Conservation (phyloP, 1,140 invertebrate genomes). For the Sipha flava region DNA sequence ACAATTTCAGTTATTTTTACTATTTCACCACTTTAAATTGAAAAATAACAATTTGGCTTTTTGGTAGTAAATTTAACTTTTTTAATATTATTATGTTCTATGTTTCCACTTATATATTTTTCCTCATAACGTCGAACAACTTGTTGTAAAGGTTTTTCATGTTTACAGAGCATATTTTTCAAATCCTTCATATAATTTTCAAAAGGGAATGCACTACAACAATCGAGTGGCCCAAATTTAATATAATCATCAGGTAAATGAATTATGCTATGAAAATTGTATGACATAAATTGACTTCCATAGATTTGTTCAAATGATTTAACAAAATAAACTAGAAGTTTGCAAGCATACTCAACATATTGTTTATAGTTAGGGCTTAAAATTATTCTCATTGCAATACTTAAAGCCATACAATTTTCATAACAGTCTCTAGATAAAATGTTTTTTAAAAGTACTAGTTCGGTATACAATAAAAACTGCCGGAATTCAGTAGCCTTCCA, state of each 20-base stretch:
- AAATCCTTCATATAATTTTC: background rate
- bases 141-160: background rate
- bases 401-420: background rate
- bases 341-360: background rate
- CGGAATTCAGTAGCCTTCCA: conserved; percentile 44
- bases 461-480: conserved; percentile 41
- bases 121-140: background rate
- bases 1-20: too few species aligned
- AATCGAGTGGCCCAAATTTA: background rate
- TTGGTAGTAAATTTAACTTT: background rate
- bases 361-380: background rate
- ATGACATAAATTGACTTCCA: background rate
- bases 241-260: background rate
- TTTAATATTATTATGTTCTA: background rate
- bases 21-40: background rate
- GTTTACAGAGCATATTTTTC: background rate
- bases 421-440: background rate
- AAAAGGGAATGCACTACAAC: background rate
- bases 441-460: conserved; percentile 38
- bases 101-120: background rate
- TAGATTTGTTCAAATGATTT: background rate
- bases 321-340: background rate
- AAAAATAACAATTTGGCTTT: background rate
- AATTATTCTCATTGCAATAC: background rate
- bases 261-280: background rate